These are phyloP conservation scores for Danaus melanippus DNA, from an alignment of 1,140 invertebrate genomes.

Conservation along the genomic window DNA sequence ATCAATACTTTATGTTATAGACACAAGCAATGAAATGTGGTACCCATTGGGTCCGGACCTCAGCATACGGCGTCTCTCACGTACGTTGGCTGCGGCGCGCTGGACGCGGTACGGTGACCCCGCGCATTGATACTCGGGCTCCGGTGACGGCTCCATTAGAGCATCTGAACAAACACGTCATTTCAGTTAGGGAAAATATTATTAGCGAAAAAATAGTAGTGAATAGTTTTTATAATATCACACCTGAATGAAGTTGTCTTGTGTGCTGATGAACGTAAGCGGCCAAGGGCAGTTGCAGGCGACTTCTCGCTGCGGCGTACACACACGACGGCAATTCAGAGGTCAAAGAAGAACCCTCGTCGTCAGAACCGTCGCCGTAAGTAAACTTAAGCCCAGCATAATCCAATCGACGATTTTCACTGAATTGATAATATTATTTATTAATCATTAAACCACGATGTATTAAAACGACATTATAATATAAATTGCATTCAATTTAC, in stretches of 20 bases:
- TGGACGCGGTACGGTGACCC: slow-evolving; percentile 89
- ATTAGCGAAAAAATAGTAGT: not conserved
- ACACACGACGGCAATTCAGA: slow-evolving; percentile 78
- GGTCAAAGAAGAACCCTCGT: slow-evolving; percentile 38
- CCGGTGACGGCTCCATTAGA: slow-evolving; percentile 49
- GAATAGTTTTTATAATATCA: slow-evolving; percentile 1
- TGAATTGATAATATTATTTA: slow-evolving; percentile 17
- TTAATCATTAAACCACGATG: slow-evolving; percentile 7
- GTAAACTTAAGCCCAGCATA: slow-evolving; percentile 53
- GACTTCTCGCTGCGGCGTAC: slow-evolving; percentile 73
- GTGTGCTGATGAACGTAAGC: slow-evolving; percentile 62
- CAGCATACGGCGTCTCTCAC: slow-evolving; percentile 96
- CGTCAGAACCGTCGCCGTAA: slow-evolving; percentile 55
- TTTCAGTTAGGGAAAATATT: not conserved
- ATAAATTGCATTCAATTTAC: slow-evolving; percentile 25
- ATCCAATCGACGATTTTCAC: slow-evolving; percentile 51
- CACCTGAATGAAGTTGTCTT: slow-evolving; percentile 50
- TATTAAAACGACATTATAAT: slow-evolving; percentile 1
- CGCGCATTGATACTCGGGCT: slow-evolving; percentile 70
- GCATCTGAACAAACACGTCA: slow-evolving; percentile 30
- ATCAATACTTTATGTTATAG: not conserved
- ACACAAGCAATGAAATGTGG: slow-evolving; percentile 24
- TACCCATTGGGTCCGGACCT: slow-evolving; percentile 89
- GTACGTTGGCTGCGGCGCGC: slow-evolving; percentile 91
- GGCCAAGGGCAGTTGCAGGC: slow-evolving; percentile 58